Percentiles rank a stretch among this genome's conserved stretches.
Evolutionary conservation across 2,113 vertebrate genomes (phyloP).

Genomic region (Aphyosemion australe): DNA sequence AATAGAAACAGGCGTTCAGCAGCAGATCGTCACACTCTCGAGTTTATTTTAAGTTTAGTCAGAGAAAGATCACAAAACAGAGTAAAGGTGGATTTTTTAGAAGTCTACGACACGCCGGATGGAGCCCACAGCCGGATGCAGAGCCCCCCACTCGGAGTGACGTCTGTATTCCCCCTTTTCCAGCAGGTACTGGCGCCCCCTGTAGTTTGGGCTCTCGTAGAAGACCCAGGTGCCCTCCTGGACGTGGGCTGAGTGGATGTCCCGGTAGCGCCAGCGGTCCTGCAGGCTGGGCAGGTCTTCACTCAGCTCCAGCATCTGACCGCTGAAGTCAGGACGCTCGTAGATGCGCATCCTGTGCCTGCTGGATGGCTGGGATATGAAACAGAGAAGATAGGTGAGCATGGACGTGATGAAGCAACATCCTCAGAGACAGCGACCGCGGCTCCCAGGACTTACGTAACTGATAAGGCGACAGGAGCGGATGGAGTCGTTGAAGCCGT

Average conservation of each 20-base stretch:
- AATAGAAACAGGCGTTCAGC: not conserved
- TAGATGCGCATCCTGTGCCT: constrained; percentile 52
- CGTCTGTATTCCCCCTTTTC: constrained; percentile 66
- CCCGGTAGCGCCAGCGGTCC: constrained; percentile 48
- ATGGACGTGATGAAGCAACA: too few relatives aligned
- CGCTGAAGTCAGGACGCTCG: constrained; percentile 53
- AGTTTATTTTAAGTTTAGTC: constrained; percentile 10
- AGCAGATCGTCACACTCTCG: not conserved
- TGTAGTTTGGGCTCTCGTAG: constrained; percentile 63
- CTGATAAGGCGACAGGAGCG: constrained; percentile 55
- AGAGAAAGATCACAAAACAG: not conserved
- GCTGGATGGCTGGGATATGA: constrained; percentile 19
- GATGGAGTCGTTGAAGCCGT: constrained; percentile 55
- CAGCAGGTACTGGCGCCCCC: constrained; percentile 65
- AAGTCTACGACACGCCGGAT: constrained; percentile 40
- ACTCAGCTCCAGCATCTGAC: constrained; percentile 54
- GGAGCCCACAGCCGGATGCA: constrained; percentile 53
- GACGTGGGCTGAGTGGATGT: constrained; percentile 55
- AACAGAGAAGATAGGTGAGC: not conserved
- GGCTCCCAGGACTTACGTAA: constrained; percentile 32
- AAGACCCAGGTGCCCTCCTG: constrained; percentile 66
- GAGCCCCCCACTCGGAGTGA: constrained; percentile 61
- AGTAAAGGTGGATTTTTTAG: not conserved
- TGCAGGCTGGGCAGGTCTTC: constrained; percentile 53
- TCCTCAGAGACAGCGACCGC: too few relatives aligned